Percentiles rank a stretch among this genome's conserved stretches.
These are phyloP conservation scores for Heliothis virescens DNA, from an alignment of 1,140 invertebrate species.

Conservation along the genomic window DNA sequence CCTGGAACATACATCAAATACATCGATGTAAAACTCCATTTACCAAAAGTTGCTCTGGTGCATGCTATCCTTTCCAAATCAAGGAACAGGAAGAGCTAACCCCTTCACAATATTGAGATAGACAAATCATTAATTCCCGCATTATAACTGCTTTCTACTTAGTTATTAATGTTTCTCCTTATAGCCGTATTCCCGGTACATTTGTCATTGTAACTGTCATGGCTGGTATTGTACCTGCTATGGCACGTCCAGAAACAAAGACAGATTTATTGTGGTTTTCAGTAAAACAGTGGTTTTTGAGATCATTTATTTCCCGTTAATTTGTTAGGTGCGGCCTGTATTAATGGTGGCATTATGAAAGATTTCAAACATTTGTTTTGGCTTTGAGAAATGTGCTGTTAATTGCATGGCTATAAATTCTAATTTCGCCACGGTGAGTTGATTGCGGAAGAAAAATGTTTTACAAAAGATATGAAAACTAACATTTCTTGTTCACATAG, in stretches of 20 bases:
- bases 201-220: slow-evolving; percentile 32
- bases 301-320: slow-evolving; percentile 21
- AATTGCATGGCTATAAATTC: slow-evolving; percentile 2
- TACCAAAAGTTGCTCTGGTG: too few relatives aligned
- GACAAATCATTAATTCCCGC: slow-evolving; percentile 29
- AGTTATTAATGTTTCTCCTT: slow-evolving; percentile 36
- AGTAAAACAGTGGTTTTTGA: slow-evolving; percentile 11
- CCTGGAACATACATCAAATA: too few relatives aligned
- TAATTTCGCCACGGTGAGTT: neutral
- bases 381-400: neutral
- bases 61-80: too few relatives aligned
- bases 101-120: slow-evolving; percentile 14
- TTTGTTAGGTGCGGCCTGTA: neutral
- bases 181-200: slow-evolving; percentile 19
- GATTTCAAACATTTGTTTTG: slow-evolving; percentile 11
- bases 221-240: slow-evolving; percentile 9
- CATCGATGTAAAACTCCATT: too few relatives aligned
- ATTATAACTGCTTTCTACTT: slow-evolving; percentile 29
- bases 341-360: neutral
- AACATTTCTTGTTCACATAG: too few relatives aligned
- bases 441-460: too few relatives aligned
- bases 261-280: slow-evolving; percentile 12
- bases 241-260: neutral
- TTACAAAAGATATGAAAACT: too few relatives aligned
- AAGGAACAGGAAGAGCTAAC: too few relatives aligned